Base-by-base conservation (phyloP, 2,797 vertebrate genomes). In the Urocyon cinereoargenteus region DNA sequence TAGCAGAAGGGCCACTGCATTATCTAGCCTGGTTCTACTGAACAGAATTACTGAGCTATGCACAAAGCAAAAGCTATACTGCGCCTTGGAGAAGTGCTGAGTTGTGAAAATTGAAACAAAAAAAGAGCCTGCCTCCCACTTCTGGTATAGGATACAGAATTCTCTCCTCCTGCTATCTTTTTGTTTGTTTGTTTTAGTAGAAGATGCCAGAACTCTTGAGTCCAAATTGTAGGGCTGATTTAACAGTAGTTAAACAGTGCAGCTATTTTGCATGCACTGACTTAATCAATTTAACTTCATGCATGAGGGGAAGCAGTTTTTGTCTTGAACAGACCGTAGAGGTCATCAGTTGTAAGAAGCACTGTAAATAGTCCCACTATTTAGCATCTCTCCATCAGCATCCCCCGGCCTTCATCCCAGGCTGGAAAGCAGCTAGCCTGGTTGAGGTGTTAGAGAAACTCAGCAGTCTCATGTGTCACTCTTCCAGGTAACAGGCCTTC, bases 31-130 rank as follows among this genome's bases (percentile, higher is more conserved):
- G 61, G 72, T 78, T 73, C n/a, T 40, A 59, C 81, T 91, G 45
- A 81, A 53, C 18, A 78, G 77, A 55, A 72, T 49, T 13, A 26
- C 79, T 92, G 59, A 94, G 36, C 19, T 61, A 4, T 61, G 22
- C 22, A 79, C 62, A 49, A 85, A 40, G 62, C 68, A 90, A 82
- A 70, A 40, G 18, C 28, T n/a, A 36, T 62, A 68, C 15, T 31
- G 36, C 12, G 57, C 93, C 40, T 66, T 59, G 59, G 55, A 59
- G 87, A 62, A 90, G 78, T 61, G 26, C 55, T 83, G 53, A 57
- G 53, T 79, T 79, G 62, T 68, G 51, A 94, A 96, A 84, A 94
- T 72, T 59, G n/a, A 89, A 93, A 64, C 3, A 10, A 18, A 62
- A 64, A 66, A 81, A 28, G 34, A 91, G 31, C n/a, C 68, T 26